phyloP scores from a whole-genome alignment of 2,797 vertebrate genomes.

The Malacoctenus gilli region DNA sequence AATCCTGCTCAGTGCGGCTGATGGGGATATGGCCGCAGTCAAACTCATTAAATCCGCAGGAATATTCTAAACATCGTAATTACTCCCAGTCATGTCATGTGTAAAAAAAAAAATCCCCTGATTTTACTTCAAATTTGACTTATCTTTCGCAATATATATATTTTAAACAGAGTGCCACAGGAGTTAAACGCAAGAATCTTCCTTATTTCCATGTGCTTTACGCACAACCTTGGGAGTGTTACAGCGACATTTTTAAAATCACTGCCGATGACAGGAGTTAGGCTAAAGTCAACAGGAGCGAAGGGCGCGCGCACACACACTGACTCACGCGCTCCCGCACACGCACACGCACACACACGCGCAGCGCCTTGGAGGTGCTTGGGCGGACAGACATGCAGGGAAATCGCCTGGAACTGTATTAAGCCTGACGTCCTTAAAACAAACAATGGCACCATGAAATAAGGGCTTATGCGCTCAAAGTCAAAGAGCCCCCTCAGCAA shows the following conservation, averaged over 20 bases:
- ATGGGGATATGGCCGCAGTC: constrained; percentile 50
- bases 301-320: constrained; percentile 39
- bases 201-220: constrained; percentile 14
- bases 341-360: constrained; percentile 21
- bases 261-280: constrained; percentile 39
- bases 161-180: no score
- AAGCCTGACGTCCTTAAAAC: constrained; percentile 78
- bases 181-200: not conserved
- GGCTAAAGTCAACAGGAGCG: constrained; percentile 59
- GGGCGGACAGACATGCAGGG: constrained; percentile 72
- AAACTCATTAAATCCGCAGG: constrained; percentile 59
- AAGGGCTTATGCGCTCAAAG: constrained; percentile 78
- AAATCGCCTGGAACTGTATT: constrained; percentile 76
- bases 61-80: constrained; percentile 31
- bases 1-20: constrained; percentile 52
- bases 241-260: constrained; percentile 31
- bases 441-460: constrained; percentile 81
- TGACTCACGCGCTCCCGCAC: constrained; percentile 3
- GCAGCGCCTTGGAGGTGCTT: constrained; percentile 75
- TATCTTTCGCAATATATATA: constrained; percentile 8
- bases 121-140: not conserved
- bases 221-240: constrained; percentile 36
- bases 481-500: constrained; percentile 75
- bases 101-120: constrained; percentile 15
- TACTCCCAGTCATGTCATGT: constrained; percentile 1